Conservation (phyloP, 1,140 invertebrate genomes). For the Atta texana region DNA sequence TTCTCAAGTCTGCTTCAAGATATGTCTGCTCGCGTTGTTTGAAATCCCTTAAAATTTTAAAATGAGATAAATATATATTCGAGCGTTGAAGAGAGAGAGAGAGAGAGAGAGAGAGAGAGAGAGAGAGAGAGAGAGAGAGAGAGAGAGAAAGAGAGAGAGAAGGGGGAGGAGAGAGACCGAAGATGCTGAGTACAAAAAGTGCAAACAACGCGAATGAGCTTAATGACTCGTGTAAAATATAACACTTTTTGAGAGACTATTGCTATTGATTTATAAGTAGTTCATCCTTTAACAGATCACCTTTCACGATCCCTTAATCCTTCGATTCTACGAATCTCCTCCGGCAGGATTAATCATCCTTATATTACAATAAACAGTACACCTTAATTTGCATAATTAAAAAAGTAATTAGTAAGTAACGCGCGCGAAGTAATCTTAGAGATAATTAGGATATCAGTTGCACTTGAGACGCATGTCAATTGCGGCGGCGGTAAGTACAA, state of each 20-base stretch:
- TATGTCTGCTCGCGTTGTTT: no score
- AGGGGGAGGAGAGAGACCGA: no score
- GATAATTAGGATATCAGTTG: constrained; percentile 13
- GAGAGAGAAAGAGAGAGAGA: no score
- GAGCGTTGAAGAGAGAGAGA: no score
- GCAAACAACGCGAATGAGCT: no score
- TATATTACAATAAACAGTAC: constrained; percentile 20
- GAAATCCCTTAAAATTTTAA: no score
- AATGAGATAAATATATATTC: no score
- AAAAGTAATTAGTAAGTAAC: constrained; percentile 37
- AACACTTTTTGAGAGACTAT: constrained; percentile 25
- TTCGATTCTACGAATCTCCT: not conserved
- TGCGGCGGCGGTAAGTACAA: not conserved
- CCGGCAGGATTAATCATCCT: not conserved
- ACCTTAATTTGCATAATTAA: constrained; percentile 25
- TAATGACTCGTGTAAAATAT: not conserved
- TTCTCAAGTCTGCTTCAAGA: not conserved
- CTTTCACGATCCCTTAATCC: not conserved
- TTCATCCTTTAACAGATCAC: not conserved
- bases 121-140: no score
- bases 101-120: no score
- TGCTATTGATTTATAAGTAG: constrained; percentile 3
- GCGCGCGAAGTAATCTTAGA: constrained; percentile 10
- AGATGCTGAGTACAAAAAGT: no score
- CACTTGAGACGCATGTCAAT: constrained; percentile 17